Conservation (phyloP, 2,888 invertebrate species). For the Clitarchus hookeri region DNA sequence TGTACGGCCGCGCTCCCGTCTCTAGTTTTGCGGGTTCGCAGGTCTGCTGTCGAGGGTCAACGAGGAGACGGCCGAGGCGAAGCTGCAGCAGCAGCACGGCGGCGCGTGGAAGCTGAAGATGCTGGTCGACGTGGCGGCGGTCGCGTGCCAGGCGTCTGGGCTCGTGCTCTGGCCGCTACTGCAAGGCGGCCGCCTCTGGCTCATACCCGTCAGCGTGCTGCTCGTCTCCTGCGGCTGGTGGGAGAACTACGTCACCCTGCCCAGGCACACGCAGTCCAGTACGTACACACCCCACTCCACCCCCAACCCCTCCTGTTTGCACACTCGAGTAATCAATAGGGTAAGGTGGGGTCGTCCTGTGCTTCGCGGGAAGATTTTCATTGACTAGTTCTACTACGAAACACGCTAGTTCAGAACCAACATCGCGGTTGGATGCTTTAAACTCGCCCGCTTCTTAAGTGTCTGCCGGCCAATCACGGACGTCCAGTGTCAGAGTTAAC, state of each 20-base stretch:
- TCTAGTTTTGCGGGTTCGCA: not conserved
- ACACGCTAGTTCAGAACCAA: no score
- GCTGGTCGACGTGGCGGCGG: conserved; percentile 81
- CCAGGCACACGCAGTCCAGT: conserved; percentile 79
- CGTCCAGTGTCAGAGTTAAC: no score
- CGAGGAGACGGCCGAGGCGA: not conserved
- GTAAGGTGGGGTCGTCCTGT: no score
- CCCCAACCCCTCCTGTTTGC: no score
- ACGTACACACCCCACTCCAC: conserved; percentile 48
- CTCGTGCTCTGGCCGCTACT: conserved; percentile 91
- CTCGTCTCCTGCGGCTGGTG: conserved; percentile 95
- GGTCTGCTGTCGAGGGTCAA: not conserved
- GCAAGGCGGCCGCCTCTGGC: conserved; percentile 74
- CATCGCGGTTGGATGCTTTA: no score
- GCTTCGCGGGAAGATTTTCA: no score
- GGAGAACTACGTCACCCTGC: conserved; percentile 89
- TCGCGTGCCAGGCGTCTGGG: conserved; percentile 87
- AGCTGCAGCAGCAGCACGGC: conserved; percentile 54
- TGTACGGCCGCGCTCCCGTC: no score
- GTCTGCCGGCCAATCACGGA: no score
- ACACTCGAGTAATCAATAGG: no score
- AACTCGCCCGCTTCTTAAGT: no score
- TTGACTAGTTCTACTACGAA: no score
- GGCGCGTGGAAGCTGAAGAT: conserved; percentile 77
- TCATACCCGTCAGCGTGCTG: conserved; percentile 82